Base-by-base conservation (phyloP, 2,797 vertebrate genomes). In the Lateolabrax maculatus region DNA sequence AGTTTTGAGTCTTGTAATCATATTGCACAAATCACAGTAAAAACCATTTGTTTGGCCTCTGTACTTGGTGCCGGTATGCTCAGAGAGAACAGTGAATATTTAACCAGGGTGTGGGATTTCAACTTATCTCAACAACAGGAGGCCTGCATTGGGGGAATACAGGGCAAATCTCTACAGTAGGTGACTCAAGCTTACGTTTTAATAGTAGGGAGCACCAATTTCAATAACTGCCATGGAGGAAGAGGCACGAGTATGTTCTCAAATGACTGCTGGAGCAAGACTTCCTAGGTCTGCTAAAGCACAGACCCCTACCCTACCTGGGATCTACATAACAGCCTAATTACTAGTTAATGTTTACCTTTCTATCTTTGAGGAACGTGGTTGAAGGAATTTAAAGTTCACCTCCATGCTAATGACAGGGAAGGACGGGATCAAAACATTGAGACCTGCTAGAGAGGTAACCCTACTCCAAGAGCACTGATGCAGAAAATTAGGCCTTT, bases 21-120 rank as follows among this genome's bases (percentile, higher is more conserved):
- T 65, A 65, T 81, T 75, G 57, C 67, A 84, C 67, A 86, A 92
- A 92, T 90, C 79, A 75, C 75, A 84, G 83, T 64, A 74, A 87
- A 84, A n/a, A 77, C 41, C 60, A 84, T 79, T 83, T 82, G 71
- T 85, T 88, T 91, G 84, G 79, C 78, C 80, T 81, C 75, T 79
- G 85, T 79, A 87, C 83, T 75, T 41, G 27, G 84, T 76, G 10
- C 27, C 3, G 29, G 68, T 64, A 77, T 71, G 79, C 74, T 84
- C 52, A 71, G 58, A 80, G 21, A 84, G 79, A 78, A 63, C 39
- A 51, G 90, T 86, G 70, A 93, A 93, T 94, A 87, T 90, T 92
- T 94, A 93, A 93, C 92, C 79, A 85, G 68, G 87, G 85, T 85
- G 86, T 80, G 74, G 69, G 82, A 86, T 88, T 90, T 87, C 60